Evolutionary conservation across 92 coral and sea anemone genomes (phyloP).

Genomic region (Porites evermanni): DNA sequence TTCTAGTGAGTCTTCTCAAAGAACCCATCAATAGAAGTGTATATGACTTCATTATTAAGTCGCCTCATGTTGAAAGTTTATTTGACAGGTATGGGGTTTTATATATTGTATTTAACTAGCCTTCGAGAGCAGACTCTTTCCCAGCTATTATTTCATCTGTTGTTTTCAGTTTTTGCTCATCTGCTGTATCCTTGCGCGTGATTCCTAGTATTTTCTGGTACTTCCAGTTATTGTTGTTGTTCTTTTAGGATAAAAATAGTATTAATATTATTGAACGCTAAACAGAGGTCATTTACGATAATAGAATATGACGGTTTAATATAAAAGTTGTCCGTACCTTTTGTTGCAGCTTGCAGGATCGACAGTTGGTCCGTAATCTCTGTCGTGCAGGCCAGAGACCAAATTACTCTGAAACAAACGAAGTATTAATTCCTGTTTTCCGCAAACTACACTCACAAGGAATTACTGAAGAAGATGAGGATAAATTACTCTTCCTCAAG

Average conservation of each 20-base stretch:
- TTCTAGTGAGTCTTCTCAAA: slow-evolving; percentile 92
- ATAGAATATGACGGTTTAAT: background rate
- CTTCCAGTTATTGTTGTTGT: too few species aligned
- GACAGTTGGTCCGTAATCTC: slow-evolving; percentile 88
- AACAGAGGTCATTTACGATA: too few species aligned
- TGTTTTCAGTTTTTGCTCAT: too few species aligned
- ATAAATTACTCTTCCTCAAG: slow-evolving; percentile 83
- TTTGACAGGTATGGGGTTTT: slow-evolving; percentile 81
- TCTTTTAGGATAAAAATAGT: too few species aligned
- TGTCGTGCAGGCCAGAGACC: slow-evolving; percentile 91
- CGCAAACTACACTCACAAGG: slow-evolving; percentile 96
- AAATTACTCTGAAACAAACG: slow-evolving; percentile 84
- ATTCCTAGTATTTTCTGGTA: too few species aligned
- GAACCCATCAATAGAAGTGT: slow-evolving; percentile 93
- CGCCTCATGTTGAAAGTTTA: slow-evolving; percentile 74
- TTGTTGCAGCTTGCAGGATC: slow-evolving; percentile 83
- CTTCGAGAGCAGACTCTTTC: too few species aligned
- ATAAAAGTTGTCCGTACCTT: background rate
- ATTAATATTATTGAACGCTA: too few species aligned
- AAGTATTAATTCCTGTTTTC: slow-evolving; percentile 78
- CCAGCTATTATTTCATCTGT: too few species aligned
- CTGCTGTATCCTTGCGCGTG: too few species aligned
- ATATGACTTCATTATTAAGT: slow-evolving; percentile 88
- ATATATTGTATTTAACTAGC: too few species aligned
- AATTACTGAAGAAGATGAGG: slow-evolving; percentile 93